A percentile compares a stretch with the other conserved stretches of the same genome.
phyloP scores from a whole-genome alignment of 2,113 vertebrate genomes.

The Chelonoidis abingdonii region DNA sequence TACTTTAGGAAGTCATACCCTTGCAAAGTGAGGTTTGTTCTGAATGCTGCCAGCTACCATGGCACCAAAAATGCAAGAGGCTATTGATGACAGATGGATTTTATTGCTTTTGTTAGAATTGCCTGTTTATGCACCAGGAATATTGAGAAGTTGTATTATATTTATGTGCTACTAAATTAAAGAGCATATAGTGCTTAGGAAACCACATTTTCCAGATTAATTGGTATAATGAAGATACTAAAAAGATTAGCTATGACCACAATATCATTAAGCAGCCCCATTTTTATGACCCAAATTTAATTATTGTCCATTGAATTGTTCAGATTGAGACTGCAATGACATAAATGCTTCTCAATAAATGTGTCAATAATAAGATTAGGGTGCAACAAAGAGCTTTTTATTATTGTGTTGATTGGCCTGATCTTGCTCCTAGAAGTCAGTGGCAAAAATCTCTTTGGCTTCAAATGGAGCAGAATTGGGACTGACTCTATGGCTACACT shows the following conservation, averaged over 20 bases:
- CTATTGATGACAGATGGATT: background rate
- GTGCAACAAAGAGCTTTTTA: background rate
- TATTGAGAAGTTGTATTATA: background rate
- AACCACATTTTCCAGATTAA: background rate
- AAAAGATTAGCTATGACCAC: background rate
- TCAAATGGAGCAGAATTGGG: background rate
- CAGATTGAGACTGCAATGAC: background rate
- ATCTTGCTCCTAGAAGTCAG: background rate
- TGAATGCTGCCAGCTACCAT: background rate
- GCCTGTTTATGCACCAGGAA: background rate
- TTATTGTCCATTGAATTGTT: background rate
- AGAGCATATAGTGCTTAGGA: background rate
- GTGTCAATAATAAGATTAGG: background rate
- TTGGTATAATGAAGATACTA: background rate
- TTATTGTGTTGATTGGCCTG: background rate
- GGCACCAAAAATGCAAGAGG: background rate
- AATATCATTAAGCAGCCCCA: background rate
- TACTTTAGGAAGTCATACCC: background rate
- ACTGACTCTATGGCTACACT: too few species aligned
- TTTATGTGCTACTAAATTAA: slow-evolving; percentile 4
- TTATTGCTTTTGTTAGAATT: background rate
- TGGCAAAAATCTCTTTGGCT: background rate
- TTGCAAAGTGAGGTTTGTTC: background rate
- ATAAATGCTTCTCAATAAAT: background rate
- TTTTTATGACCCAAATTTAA: background rate